Evolutionary conservation across 2,113 vertebrate species (phyloP).

Genomic region (Odobenus rosmarus): DNA sequence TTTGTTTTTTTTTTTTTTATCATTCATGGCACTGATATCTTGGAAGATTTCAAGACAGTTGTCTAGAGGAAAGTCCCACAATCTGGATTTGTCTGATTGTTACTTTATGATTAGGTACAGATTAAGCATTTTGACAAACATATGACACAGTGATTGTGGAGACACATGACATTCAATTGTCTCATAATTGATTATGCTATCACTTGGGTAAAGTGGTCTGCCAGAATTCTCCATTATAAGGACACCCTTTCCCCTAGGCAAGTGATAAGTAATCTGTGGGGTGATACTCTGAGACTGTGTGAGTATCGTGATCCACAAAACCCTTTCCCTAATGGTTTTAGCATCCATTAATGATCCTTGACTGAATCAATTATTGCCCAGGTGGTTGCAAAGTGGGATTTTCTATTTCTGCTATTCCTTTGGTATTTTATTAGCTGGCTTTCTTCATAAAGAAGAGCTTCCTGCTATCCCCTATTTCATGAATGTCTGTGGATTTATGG

Average conservation of each 20-base stretch:
- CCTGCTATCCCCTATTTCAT: background rate
- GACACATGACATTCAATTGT: background rate
- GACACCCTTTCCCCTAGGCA: background rate
- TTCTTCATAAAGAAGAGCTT: background rate
- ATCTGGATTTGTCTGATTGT: background rate
- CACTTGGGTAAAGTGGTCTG: background rate
- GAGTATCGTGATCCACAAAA: background rate
- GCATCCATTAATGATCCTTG: background rate
- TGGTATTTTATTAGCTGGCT: background rate
- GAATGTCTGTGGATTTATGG: background rate
- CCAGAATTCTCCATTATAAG: background rate
- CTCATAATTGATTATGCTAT: background rate
- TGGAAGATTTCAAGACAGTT: background rate
- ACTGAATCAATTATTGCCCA: background rate
- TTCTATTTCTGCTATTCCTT: background rate
- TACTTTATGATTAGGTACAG: background rate
- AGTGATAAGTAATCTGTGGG: background rate
- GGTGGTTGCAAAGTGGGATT: background rate
- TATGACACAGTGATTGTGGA: background rate
- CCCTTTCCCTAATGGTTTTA: background rate
- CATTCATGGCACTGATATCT: background rate
- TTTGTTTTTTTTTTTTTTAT: conserved; percentile 49
- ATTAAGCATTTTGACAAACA: background rate
- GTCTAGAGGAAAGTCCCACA: background rate
- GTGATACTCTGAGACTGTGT: background rate